These are phyloP conservation scores for Dryomyza anilis DNA, from an alignment of 2,888 invertebrate genomes.

Conservation along the genomic window DNA sequence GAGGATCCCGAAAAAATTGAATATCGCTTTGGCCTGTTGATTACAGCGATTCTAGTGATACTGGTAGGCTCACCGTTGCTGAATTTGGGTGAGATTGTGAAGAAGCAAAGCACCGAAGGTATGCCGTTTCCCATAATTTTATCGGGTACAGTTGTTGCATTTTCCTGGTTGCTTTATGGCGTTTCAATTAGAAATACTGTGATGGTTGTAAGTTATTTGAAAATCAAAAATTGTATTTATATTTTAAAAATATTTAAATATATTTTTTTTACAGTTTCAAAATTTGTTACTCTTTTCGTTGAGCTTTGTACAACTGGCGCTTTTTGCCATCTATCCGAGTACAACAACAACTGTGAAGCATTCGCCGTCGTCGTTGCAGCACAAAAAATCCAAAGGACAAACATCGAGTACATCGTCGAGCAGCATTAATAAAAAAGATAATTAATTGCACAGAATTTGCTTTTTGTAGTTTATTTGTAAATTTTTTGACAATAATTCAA, in stretches of 20 bases:
- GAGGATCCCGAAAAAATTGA: constrained; percentile 72
- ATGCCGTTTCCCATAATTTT: constrained; percentile 88
- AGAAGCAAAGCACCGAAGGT: constrained; percentile 80
- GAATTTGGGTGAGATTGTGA: constrained; percentile 74
- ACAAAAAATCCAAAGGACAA: constrained; percentile 30
- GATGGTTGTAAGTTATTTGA: constrained; percentile 49
- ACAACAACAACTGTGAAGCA: constrained; percentile 54
- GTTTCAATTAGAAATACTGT: constrained; percentile 53
- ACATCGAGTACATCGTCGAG: constrained; percentile 27
- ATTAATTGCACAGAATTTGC: no score
- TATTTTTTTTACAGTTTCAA: constrained; percentile 67
- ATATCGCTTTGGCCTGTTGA: constrained; percentile 72
- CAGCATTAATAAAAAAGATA: constrained; percentile 31
- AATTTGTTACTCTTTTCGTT: constrained; percentile 70
- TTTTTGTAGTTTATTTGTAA: no score
- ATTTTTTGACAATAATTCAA: no score
- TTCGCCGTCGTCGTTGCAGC: constrained; percentile 49
- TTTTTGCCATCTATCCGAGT: constrained; percentile 74
- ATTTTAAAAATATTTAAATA: background rate
- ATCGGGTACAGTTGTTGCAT: constrained; percentile 75
- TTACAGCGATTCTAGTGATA: constrained; percentile 65
- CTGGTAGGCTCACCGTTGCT: constrained; percentile 76
- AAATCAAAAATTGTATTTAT: background rate
- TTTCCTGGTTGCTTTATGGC: constrained; percentile 57
- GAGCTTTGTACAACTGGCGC: constrained; percentile 68